Conservation (phyloP, 2,797 vertebrate genomes). For the Aotus griseimembra region DNA sequence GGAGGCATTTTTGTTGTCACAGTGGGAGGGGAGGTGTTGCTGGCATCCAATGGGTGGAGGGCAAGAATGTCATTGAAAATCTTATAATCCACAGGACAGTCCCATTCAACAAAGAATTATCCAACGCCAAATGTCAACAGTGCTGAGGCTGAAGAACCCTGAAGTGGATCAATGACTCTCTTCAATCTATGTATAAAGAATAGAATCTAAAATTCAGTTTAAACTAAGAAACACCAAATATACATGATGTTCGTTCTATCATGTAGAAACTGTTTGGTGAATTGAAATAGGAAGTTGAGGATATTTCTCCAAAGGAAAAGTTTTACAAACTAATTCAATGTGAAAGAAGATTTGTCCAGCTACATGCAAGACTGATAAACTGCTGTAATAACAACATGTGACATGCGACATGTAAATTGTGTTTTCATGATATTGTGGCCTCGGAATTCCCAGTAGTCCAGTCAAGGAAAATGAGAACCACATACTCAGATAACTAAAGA, state of each 20-base stretch:
- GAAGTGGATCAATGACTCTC: neutral
- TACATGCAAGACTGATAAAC: neutral
- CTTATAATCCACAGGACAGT: neutral
- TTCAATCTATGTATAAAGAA: neutral
- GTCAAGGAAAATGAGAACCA: neutral
- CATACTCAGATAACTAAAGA: conserved; percentile 25
- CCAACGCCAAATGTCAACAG: neutral
- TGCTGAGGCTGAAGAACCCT: neutral
- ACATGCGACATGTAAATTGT: neutral
- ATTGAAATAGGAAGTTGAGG: neutral
- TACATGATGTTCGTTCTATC: neutral
- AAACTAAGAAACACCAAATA: neutral
- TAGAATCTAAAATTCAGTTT: conserved; percentile 16
- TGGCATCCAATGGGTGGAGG: neutral
- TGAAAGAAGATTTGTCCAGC: neutral
- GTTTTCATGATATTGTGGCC: neutral
- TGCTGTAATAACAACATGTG: neutral
- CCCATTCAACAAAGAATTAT: neutral
- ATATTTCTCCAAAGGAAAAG: neutral
- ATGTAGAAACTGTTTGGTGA: neutral
- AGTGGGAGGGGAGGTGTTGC: neutral
- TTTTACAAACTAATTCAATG: neutral
- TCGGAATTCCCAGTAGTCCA: neutral
- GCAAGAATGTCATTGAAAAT: neutral
- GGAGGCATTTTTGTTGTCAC: neutral